Percentiles rank a stretch among this genome's conserved stretches.
Conservation (phyloP, 2,113 vertebrate species). For the Dasyurus viverrinus region DNA sequence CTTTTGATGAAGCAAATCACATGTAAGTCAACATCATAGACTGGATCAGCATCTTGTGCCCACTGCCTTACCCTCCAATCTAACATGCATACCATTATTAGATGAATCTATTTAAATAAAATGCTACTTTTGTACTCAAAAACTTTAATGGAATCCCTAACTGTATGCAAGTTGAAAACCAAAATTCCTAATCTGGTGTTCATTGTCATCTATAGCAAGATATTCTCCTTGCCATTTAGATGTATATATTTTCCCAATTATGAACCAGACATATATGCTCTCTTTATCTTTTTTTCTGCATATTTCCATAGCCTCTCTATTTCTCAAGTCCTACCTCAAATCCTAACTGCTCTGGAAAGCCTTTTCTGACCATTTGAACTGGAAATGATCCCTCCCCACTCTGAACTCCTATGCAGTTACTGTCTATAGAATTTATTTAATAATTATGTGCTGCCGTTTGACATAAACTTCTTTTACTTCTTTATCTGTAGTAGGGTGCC, state of each 20-base stretch:
- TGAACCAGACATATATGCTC: neutral
- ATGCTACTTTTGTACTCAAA: neutral
- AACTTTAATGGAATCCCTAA: neutral
- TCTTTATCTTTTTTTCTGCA: neutral
- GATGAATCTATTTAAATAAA: constrained; percentile 11
- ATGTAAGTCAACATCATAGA: neutral
- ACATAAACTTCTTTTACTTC: neutral
- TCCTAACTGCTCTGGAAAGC: neutral
- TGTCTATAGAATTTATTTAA: neutral
- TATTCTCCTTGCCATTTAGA: neutral
- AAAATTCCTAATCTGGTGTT: constrained; percentile 4
- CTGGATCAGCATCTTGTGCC: neutral
- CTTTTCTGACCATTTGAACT: neutral
- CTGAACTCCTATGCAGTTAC: neutral
- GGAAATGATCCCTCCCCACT: neutral
- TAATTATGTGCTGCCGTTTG: neutral
- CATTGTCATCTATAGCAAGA: neutral
- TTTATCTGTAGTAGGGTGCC: neutral
- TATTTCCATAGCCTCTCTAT: neutral
- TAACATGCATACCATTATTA: neutral
- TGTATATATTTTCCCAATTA: neutral
- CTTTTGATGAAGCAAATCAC: neutral
- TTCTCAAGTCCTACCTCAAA: neutral
- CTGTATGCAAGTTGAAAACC: neutral
- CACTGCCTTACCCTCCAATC: neutral